A percentile compares a stretch with the other conserved stretches of the same genome.
These are phyloP conservation scores for Aporrectodea caliginosa DNA, from an alignment of 1,140 invertebrate species.

Conservation along the genomic window DNA sequence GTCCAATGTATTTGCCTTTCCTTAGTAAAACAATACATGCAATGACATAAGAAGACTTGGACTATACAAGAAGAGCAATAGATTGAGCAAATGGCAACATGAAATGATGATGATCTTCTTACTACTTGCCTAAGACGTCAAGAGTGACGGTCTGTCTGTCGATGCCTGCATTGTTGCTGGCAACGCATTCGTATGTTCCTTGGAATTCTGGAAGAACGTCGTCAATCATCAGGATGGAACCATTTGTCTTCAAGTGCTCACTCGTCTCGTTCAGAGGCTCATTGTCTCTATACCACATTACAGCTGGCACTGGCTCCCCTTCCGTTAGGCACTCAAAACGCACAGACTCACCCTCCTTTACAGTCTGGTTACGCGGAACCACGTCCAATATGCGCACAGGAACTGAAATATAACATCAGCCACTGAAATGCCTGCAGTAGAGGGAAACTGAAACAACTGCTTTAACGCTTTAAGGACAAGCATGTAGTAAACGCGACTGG, in stretches of 20 bases:
- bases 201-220: background rate
- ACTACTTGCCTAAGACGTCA: background rate
- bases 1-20: too few species aligned
- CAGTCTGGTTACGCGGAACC: background rate
- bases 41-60: too few species aligned
- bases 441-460: too few species aligned
- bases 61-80: background rate
- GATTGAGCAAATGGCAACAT: background rate
- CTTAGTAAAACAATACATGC: too few species aligned
- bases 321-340: background rate
- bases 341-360: background rate
- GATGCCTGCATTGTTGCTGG: background rate
- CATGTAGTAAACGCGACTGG: background rate
- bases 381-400: background rate
- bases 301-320: background rate
- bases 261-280: background rate
- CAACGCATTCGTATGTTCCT: background rate
- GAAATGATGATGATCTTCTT: background rate
- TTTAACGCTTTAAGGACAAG: background rate
- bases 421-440: too few species aligned
- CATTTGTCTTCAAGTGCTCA: background rate
- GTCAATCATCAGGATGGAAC: background rate
- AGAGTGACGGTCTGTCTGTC: background rate
- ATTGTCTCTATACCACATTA: background rate
- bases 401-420: background rate